Percentiles rank a stretch among this genome's conserved stretches.
phyloP scores from a whole-genome alignment of 2,113 vertebrate genomes.

The Lepus americanus region DNA sequence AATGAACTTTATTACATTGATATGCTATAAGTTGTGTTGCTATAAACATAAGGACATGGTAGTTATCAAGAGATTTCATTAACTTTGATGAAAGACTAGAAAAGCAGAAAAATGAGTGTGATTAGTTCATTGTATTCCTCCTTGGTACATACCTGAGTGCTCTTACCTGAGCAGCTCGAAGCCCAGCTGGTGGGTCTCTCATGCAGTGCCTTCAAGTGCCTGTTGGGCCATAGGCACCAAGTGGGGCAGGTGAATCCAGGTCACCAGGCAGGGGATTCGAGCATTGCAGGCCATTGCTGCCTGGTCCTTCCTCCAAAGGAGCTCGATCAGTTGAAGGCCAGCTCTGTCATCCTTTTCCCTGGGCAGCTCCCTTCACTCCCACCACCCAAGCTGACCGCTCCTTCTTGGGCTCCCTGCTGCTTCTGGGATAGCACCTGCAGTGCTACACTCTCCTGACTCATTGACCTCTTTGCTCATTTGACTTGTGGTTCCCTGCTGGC shows the following conservation, averaged over 20 bases:
- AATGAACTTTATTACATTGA: background rate
- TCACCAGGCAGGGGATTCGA: background rate
- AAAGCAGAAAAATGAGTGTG: background rate
- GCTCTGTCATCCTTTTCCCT: background rate
- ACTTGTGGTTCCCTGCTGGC: background rate
- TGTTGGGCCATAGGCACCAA: background rate
- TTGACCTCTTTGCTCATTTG: background rate
- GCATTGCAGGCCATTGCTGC: background rate
- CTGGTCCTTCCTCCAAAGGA: background rate
- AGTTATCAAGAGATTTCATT: background rate
- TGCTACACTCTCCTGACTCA: background rate
- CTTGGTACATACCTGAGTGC: background rate
- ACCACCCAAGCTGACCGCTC: background rate
- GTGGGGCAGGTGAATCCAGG: background rate
- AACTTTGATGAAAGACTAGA: constrained; percentile 11
- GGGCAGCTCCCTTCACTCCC: too few species aligned
- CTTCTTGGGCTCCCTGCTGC: background rate
- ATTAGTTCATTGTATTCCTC: constrained; percentile 8
- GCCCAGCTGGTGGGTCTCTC: background rate
- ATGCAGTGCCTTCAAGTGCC: background rate
- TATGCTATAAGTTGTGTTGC: constrained; percentile 35
- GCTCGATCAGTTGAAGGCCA: too few species aligned
- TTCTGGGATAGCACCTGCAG: background rate
- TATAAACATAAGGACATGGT: constrained; percentile 39
- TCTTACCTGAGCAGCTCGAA: background rate